These are phyloP conservation scores for Pandemis heparana DNA, from an alignment of 2,888 invertebrate species.

Conservation along the genomic window DNA sequence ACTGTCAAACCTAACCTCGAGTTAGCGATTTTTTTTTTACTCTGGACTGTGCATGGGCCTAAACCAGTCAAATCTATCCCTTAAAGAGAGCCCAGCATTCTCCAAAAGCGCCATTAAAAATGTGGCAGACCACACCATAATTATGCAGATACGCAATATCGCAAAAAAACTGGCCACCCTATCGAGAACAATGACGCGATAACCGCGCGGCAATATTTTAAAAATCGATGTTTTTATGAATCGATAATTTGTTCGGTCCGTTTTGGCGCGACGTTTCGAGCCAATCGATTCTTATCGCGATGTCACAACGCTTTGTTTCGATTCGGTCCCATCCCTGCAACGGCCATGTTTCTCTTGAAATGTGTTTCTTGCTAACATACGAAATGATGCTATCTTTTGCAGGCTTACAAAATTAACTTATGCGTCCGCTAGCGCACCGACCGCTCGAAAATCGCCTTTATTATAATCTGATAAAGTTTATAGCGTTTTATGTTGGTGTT, in stretches of 20 bases:
- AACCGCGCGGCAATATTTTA: slow-evolving; percentile 79
- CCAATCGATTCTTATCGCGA: slow-evolving; percentile 80
- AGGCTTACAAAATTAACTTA: slow-evolving; percentile 68
- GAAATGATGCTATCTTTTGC: slow-evolving; percentile 76
- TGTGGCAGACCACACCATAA: slow-evolving; percentile 29
- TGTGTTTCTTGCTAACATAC: slow-evolving; percentile 85
- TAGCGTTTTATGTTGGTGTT: slow-evolving; percentile 42
- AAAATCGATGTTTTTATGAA: slow-evolving; percentile 85
- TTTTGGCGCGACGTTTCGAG: slow-evolving; percentile 83
- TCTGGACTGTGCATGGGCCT: too few relatives aligned
- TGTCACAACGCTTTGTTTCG: slow-evolving; percentile 85
- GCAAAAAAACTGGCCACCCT: slow-evolving; percentile 65
- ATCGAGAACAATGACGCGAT: slow-evolving; percentile 77
- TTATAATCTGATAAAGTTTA: slow-evolving; percentile 47
- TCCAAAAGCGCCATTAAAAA: slow-evolving; percentile 32
- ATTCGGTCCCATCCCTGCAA: slow-evolving; percentile 73
- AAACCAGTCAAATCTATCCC: not conserved
- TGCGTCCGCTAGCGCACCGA: slow-evolving; percentile 47
- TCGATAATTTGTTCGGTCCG: slow-evolving; percentile 84
- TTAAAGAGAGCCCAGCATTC: slow-evolving; percentile 21
- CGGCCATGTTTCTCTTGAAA: slow-evolving; percentile 82
- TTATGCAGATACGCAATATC: slow-evolving; percentile 40
- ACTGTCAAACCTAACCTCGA: too few relatives aligned
- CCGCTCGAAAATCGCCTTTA: slow-evolving; percentile 58
- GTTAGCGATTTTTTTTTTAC: too few relatives aligned